Base-by-base conservation (phyloP, 2,113 vertebrate species). In the Myotis davidii region DNA sequence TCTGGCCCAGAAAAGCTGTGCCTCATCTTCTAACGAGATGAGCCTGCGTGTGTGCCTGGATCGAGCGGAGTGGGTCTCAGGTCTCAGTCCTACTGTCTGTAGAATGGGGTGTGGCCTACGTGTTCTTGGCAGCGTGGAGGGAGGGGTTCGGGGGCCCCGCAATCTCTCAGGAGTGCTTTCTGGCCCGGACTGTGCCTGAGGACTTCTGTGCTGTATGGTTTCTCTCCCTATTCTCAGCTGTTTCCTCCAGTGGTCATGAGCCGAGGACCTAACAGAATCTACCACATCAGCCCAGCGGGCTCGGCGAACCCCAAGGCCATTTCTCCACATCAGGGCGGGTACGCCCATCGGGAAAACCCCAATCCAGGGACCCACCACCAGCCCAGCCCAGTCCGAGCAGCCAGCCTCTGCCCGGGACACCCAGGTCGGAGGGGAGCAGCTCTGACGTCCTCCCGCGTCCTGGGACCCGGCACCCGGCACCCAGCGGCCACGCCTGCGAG, bases 11-110 rank as follows among this genome's bases (percentile, higher is more conserved):
- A 67, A 86, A 74, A 88, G 52, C 34, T 64, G 11, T n/a, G 73
- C 89, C 64, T 94, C 85, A 29, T 92, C 85, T 87, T 70, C 39
- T 85, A 56, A 93, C 0, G 0, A 83, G 72, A 56, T 50, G 54
- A 56, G 54, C 54, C 52, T 23, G 54, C 5, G 54, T 23, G 20
- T 56, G 20, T 56, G 48, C 4, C 48, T 50, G 54, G 2, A 56
- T 23, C 9, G 20, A 56, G 21, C 54, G 20, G 54, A 9, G 54
- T 56, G 86, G 37, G 32, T 85, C 88, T 79, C 5, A 0, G 77
- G 85, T 56, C 85, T 95, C 82, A 50, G 67, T 92, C 37, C 94
- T 81, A 16, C 14, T 77, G 81, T 81, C 77, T 88, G 25, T 83
- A 54, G 85, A 88, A 52, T 72, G 52, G 61, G 37, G 0, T n/a